These are phyloP conservation scores for Silurus meridionalis DNA, from an alignment of 2,113 vertebrate genomes.

Conservation along the genomic window DNA sequence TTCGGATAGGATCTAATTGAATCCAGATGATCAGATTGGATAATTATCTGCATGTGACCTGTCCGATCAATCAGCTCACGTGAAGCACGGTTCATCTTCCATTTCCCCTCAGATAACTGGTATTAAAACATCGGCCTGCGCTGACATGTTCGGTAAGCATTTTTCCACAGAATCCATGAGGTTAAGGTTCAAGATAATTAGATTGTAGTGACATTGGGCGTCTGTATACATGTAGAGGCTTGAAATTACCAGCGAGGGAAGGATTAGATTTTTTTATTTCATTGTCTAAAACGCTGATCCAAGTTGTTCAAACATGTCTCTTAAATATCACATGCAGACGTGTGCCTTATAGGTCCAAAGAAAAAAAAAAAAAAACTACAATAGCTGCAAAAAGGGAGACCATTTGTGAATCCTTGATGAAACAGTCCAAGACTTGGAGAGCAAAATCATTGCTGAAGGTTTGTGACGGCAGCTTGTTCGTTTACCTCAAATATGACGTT, in stretches of 20 bases:
- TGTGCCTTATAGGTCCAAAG: background rate
- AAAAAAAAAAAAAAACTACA: background rate
- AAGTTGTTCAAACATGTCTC: background rate
- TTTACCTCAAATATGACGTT: background rate
- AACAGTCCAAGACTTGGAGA: background rate
- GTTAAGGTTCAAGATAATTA: background rate
- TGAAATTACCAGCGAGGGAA: background rate
- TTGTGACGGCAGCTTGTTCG: background rate
- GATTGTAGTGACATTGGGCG: background rate
- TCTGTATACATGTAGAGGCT: background rate
- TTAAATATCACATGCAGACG: background rate
- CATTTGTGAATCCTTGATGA: background rate
- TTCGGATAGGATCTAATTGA: background rate
- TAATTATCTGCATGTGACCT: background rate
- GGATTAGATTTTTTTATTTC: background rate
- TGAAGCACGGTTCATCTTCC: background rate
- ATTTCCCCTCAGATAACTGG: background rate
- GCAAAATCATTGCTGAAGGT: background rate
- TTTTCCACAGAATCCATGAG: background rate
- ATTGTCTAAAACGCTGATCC: background rate
- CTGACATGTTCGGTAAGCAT: too few relatives aligned
- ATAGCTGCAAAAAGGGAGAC: background rate
- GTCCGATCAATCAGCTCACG: background rate
- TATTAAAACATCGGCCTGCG: background rate
- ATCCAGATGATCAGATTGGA: background rate